phyloP scores from a whole-genome alignment of 92 coral and sea anemone genomes.

The Galaxea fascicularis region DNA sequence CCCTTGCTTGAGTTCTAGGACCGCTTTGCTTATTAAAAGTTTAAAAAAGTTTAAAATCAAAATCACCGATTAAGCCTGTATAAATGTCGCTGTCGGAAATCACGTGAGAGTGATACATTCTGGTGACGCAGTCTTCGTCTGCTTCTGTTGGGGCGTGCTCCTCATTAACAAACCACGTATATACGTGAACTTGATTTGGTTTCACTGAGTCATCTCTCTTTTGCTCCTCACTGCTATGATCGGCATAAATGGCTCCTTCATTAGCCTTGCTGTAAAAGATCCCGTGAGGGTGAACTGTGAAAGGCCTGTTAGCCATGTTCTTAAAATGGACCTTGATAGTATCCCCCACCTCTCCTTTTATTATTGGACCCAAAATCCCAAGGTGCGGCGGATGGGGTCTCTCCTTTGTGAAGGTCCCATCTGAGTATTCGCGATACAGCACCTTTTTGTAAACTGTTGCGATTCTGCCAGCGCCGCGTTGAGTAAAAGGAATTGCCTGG shows the following conservation, averaged over 20 bases:
- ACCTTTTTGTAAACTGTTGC: slow-evolving; percentile 84
- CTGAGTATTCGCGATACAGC: slow-evolving; percentile 84
- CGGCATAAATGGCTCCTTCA: slow-evolving; percentile 76
- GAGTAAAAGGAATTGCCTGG: slow-evolving; percentile 74
- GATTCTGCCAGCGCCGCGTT: slow-evolving; percentile 59
- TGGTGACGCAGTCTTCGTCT: slow-evolving; percentile 80
- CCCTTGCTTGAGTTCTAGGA: too few species aligned
- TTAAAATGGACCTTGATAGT: slow-evolving; percentile 79
- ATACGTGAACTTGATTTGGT: slow-evolving; percentile 51
- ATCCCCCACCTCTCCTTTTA: slow-evolving; percentile 92
- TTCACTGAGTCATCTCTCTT: slow-evolving; percentile 70
- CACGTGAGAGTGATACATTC: slow-evolving; percentile 87
- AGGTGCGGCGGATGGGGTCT: slow-evolving; percentile 82
- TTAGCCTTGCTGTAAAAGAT: slow-evolving; percentile 65
- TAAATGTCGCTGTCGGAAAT: slow-evolving; percentile 66
- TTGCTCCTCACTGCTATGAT: slow-evolving; percentile 51
- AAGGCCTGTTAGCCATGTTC: slow-evolving; percentile 66
- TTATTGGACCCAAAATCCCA: slow-evolving; percentile 90
- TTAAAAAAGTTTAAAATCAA: too few species aligned
- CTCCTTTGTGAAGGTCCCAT: slow-evolving; percentile 62
- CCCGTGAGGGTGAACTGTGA: slow-evolving; percentile 76
- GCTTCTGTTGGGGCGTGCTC: slow-evolving; percentile 73
- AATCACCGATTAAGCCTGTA: slow-evolving; percentile 77
- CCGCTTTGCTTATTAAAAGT: too few species aligned
- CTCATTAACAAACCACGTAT: slow-evolving; percentile 67